phyloP scores from a whole-genome alignment of 2,113 vertebrate genomes.

The Pelvicachromis taeniatus region DNA sequence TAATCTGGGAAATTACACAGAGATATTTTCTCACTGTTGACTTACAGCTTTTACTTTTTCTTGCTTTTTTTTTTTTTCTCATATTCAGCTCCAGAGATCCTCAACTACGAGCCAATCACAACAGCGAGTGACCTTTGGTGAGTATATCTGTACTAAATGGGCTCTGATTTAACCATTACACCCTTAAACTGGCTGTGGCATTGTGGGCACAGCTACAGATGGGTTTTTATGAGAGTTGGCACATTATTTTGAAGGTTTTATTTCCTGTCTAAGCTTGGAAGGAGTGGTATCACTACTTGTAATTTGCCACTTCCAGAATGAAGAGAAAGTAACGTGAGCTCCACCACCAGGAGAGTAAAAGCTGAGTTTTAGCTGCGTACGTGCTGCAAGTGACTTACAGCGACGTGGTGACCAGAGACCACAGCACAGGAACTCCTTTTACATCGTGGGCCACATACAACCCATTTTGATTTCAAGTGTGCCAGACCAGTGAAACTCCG shows the following conservation, averaged over 20 bases:
- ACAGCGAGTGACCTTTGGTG: slow-evolving; percentile 96
- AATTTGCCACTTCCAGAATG: not conserved
- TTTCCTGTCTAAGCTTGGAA: not conserved
- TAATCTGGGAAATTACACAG: not conserved
- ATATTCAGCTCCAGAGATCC: slow-evolving; percentile 88
- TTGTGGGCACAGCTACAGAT: not conserved
- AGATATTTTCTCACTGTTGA: not conserved
- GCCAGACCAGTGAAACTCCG: not conserved
- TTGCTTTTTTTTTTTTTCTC: not conserved
- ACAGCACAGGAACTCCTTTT: not conserved
- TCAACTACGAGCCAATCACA: slow-evolving; percentile 98
- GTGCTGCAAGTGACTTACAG: not conserved
- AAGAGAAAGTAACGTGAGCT: not conserved
- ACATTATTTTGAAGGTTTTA: not conserved
- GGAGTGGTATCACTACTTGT: not conserved
- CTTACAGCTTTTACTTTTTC: not conserved
- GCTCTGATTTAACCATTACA: not conserved
- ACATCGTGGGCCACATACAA: not conserved
- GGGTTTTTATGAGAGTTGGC: no score
- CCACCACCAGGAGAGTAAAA: not conserved
- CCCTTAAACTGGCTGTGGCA: not conserved
- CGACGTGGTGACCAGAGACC: not conserved
- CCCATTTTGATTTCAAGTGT: not conserved
- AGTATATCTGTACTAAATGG: slow-evolving; percentile 30
- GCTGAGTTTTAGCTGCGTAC: not conserved